Base-by-base conservation (phyloP, 2,113 vertebrate genomes). In the Gallinago undulata region DNA sequence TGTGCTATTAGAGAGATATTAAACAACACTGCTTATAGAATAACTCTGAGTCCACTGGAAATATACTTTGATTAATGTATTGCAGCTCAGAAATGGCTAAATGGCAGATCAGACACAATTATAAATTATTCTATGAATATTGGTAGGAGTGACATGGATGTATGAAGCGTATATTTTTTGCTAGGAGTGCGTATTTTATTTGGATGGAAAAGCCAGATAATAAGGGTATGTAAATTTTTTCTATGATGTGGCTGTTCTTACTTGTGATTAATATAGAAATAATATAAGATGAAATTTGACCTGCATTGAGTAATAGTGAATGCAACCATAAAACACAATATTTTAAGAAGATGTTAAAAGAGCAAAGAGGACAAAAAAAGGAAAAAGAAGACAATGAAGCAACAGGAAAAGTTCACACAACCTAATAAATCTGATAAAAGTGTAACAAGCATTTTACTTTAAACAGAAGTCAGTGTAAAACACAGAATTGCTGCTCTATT, bases 261-360 rank as follows among this genome's bases (percentile, higher is more conserved):
- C 5, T 33, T 64, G 4, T 5, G 11, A 57, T 62, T 55, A 77
- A 33, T 37, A 18, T 8, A 60, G 24, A 64, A 81, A 53, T 35
- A 77, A 83, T 21, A 21, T 55, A 33, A 75, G 2, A 48, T 55
- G 1, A 51, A 77, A 73, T 82, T 51, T 81, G 6, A 57, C 19
- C 30, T 56, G 43, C 6, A 47, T 8, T 31, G 10, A 43, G 7
- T 25, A 77, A 51, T 18, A n/a, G 33, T 68, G 23, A 56, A 64
- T 47, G 4, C 4, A 81, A 16, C 37, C 8, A 78, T 47, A 35
- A 1, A 67, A 35, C 64, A 51, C 1, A 6, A 0, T 50, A 25
- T 35, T 11, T 83, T 80, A 67, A 31, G 35, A 66, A 68, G 15
- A 31, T 27, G 6, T 60, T 69, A 45, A 77, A 48, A 50, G 15